Conservation (phyloP, 2,797 vertebrate genomes). For the Nasua narica region DNA sequence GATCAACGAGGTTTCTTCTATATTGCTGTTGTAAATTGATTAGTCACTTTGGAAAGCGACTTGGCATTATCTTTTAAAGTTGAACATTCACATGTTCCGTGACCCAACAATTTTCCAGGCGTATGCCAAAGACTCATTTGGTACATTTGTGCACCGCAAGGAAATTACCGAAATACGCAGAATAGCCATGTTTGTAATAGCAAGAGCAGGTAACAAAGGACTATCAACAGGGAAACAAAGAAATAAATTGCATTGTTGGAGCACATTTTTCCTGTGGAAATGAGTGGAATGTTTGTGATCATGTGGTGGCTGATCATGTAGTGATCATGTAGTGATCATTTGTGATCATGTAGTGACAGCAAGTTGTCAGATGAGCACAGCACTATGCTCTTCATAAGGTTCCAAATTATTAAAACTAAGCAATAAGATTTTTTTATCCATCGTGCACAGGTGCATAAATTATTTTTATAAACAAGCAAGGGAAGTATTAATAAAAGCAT, state of each 20-base stretch:
- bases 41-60: background rate
- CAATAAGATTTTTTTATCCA: background rate
- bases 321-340: too few relatives aligned
- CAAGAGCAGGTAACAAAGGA: background rate
- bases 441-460: background rate
- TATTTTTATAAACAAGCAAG: background rate
- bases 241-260: background rate
- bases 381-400: background rate
- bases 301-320: too few relatives aligned
- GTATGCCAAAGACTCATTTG: background rate
- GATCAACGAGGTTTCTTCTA: background rate
- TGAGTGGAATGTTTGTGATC: background rate
- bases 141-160: background rate
- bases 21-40: background rate
- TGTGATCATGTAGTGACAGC: background rate
- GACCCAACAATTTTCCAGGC: background rate
- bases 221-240: background rate
- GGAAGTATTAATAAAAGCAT: background rate
- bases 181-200: background rate
- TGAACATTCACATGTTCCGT: background rate
- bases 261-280: background rate
- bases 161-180: background rate
- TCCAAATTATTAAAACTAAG: background rate
- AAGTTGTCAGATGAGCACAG: background rate
- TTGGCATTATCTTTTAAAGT: background rate